phyloP scores from a whole-genome alignment of 1,140 invertebrate species.

The Ectropis grisescens region DNA sequence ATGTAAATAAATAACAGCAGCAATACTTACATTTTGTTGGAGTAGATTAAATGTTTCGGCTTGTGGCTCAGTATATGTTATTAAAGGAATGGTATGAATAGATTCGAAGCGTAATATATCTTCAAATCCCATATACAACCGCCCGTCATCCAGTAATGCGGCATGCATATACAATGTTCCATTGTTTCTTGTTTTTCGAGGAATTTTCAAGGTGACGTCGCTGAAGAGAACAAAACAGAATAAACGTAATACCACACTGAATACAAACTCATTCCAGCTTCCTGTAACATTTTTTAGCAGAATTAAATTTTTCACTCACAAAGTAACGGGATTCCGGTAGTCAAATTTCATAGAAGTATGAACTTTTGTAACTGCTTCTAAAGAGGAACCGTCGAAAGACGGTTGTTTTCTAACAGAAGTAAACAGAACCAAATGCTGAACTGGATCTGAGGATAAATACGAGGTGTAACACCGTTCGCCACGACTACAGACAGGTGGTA shows the following conservation, averaged over 20 bases:
- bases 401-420: slow-evolving; percentile 69
- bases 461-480: slow-evolving; percentile 73
- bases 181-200: slow-evolving; percentile 80
- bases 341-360: slow-evolving; percentile 68
- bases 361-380: slow-evolving; percentile 42
- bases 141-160: slow-evolving; percentile 67
- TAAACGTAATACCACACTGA: no score
- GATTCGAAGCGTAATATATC: slow-evolving; percentile 69
- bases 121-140: slow-evolving; percentile 66
- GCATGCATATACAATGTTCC: slow-evolving; percentile 81
- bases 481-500: slow-evolving; percentile 76
- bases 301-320: no score
- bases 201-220: slow-evolving; percentile 75
- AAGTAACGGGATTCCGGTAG: slow-evolving; percentile 47
- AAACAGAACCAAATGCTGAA: slow-evolving; percentile 72
- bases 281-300: no score
- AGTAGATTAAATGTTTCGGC: slow-evolving; percentile 83
- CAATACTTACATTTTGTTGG: slow-evolving; percentile 27
- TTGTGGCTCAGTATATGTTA: slow-evolving; percentile 79
- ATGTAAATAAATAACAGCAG: no score
- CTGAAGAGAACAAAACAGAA: no score
- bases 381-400: slow-evolving; percentile 30
- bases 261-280: no score
- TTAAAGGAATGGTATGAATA: slow-evolving; percentile 74
- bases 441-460: slow-evolving; percentile 70